These are phyloP conservation scores for Serranochromis macrocephalus DNA, from an alignment of 2,113 vertebrate species.

Conservation along the genomic window DNA sequence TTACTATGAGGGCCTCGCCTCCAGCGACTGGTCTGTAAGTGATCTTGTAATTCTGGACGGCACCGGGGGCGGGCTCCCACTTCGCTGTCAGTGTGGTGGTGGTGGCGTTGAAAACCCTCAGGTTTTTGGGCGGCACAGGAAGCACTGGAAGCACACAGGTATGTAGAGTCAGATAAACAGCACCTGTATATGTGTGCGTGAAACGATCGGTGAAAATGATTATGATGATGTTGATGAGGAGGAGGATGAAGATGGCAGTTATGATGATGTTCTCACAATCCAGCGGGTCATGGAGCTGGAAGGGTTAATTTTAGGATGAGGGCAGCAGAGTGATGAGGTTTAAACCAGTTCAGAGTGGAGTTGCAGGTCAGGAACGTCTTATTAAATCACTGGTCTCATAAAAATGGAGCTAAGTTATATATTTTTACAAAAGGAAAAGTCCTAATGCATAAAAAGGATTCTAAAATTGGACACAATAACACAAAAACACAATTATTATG, in stretches of 20 bases:
- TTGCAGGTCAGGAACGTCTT: neutral
- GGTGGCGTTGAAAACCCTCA: conserved; percentile 88
- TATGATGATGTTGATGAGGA: neutral
- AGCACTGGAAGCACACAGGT: conserved; percentile 66
- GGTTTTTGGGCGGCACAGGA: conserved; percentile 80
- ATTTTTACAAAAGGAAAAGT: neutral
- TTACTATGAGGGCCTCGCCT: conserved; percentile 76
- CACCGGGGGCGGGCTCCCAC: conserved; percentile 87
- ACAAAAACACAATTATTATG: neutral
- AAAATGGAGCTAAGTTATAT: neutral
- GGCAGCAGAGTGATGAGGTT: neutral
- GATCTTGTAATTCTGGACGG: conserved; percentile 84
- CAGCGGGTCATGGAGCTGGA: neutral
- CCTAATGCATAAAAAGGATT: neutral
- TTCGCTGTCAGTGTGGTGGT: conserved; percentile 80
- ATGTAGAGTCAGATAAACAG: neutral
- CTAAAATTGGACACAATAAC: neutral
- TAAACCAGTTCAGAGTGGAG: conserved; percentile 3
- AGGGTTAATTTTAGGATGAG: neutral
- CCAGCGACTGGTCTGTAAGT: conserved; percentile 73
- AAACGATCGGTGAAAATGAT: neutral
- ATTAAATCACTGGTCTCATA: neutral
- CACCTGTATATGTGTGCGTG: neutral
- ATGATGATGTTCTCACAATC: neutral
- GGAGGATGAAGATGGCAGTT: neutral